phyloP scores from a whole-genome alignment of 1,140 invertebrate genomes.

The Thaumatotibia leucotreta region DNA sequence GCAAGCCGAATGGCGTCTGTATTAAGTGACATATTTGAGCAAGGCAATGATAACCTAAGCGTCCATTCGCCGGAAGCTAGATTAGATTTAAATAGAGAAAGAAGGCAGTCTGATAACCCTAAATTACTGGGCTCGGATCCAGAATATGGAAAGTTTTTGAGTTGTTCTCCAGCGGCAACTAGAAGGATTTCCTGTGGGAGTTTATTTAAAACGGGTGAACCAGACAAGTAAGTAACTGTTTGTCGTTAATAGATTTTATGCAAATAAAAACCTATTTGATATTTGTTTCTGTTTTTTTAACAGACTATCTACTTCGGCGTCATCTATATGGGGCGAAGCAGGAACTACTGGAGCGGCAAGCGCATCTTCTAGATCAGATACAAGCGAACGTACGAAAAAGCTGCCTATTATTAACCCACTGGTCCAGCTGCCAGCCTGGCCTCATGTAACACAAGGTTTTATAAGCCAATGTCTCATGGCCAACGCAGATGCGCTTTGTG shows the following conservation, averaged over 20 bases:
- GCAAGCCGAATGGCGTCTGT: conserved; percentile 65
- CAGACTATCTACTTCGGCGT: conserved; percentile 73
- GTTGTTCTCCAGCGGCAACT: conserved; percentile 84
- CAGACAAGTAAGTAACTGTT: conserved; percentile 75
- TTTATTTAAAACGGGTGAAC: conserved; percentile 82
- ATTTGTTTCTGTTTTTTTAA: too few relatives aligned
- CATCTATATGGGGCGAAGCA: conserved; percentile 74
- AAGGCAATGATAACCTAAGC: conserved; percentile 60
- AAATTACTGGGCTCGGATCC: conserved; percentile 78
- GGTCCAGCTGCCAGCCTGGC: conserved; percentile 91
- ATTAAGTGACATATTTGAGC: conserved; percentile 66
- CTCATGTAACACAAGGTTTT: conserved; percentile 79
- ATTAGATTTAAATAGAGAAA: conserved; percentile 57
- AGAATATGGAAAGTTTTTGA: conserved; percentile 78
- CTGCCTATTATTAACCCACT: conserved; percentile 94
- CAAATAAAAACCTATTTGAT: too few relatives aligned
- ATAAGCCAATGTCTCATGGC: conserved; percentile 87
- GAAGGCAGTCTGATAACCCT: conserved; percentile 77
- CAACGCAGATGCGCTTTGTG: conserved; percentile 97
- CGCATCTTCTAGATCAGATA: conserved; percentile 46
- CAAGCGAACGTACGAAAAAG: conserved; percentile 79
- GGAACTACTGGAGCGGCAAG: conserved; percentile 32
- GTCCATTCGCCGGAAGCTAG: conserved; percentile 62
- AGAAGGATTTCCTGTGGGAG: conserved; percentile 87
- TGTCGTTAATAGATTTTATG: not conserved